These are phyloP conservation scores for Fabriciana adippe DNA, from an alignment of 2,888 invertebrate species.

Conservation along the genomic window DNA sequence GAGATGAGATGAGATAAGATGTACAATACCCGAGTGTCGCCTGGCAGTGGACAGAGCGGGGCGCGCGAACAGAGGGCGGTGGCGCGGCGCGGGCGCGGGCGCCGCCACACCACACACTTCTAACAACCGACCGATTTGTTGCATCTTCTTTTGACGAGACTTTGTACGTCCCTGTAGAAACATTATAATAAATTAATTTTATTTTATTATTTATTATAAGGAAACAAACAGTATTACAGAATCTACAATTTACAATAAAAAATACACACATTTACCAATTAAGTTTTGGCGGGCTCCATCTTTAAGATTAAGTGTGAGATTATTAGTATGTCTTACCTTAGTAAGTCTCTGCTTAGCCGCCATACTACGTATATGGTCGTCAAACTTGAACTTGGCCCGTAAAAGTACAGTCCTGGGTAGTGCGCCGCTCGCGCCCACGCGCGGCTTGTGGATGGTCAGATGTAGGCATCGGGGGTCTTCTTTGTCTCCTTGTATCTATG, in stretches of 20 bases:
- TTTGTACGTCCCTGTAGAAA: constrained; percentile 89
- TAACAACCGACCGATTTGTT: constrained; percentile 94
- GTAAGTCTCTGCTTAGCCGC: constrained; percentile 95
- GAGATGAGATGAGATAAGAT: not conserved
- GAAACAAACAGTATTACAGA: no score
- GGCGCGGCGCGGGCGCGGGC: constrained; percentile 59
- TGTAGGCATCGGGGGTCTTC: constrained; percentile 98
- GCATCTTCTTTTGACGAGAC: constrained; percentile 98
- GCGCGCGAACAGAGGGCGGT: constrained; percentile 80
- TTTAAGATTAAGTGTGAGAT: not conserved
- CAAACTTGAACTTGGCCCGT: constrained; percentile 96
- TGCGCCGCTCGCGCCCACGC: constrained; percentile 80
- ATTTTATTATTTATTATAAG: not conserved
- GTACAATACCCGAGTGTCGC: constrained; percentile 65
- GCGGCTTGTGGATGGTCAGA: constrained; percentile 94
- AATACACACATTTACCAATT: no score
- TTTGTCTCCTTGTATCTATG: constrained; percentile 92
- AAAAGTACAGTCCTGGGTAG: constrained; percentile 90
- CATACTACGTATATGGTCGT: constrained; percentile 99
- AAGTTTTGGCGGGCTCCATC: no score
- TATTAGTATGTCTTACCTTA: constrained; percentile 80
- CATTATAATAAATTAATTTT: not conserved
- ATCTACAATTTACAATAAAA: no score
- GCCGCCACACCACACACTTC: constrained; percentile 89
- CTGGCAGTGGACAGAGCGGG: constrained; percentile 81